Percentiles rank a stretch among this genome's conserved stretches.
Evolutionary conservation across 1,140 invertebrate species (phyloP).

Genomic region (Neomicropteryx cornuta): DNA sequence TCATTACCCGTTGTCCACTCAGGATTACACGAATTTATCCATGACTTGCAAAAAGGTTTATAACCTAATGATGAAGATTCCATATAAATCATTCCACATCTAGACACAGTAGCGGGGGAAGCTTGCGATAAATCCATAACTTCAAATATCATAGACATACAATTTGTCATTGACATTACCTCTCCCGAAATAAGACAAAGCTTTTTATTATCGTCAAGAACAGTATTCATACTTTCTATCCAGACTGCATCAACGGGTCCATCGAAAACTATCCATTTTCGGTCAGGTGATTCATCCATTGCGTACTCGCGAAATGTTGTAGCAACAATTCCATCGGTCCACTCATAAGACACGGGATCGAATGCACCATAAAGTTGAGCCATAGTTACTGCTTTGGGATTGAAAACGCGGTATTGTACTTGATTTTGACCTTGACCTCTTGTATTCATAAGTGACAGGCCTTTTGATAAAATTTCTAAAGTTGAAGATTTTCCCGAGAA

Average conservation of each 20-base stretch:
- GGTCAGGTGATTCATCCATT: slow-evolving; percentile 44
- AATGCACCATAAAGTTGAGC: slow-evolving; percentile 76
- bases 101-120: slow-evolving; percentile 72
- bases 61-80: slow-evolving; percentile 57
- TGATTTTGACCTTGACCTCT: slow-evolving; percentile 40
- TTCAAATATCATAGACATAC: slow-evolving; percentile 81
- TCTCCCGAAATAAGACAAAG: slow-evolving; percentile 67
- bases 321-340: slow-evolving; percentile 69
- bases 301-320: slow-evolving; percentile 51
- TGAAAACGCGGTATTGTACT: slow-evolving; percentile 61
- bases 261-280: slow-evolving; percentile 71
- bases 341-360: slow-evolving; percentile 73
- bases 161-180: slow-evolving; percentile 63
- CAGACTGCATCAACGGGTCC: slow-evolving; percentile 83
- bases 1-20: slow-evolving; percentile 46
- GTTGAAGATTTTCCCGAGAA: slow-evolving; percentile 62
- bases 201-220: slow-evolving; percentile 83
- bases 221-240: slow-evolving; percentile 86
- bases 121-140: slow-evolving; percentile 72
- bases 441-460: slow-evolving; percentile 50
- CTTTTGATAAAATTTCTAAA: slow-evolving; percentile 50
- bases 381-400: slow-evolving; percentile 78
- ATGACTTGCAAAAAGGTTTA: slow-evolving; percentile 52
- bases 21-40: slow-evolving; percentile 45
- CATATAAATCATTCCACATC: slow-evolving; percentile 84